Evolutionary conservation across 2,888 invertebrate genomes (phyloP).

Genomic region (Timema podura): DNA sequence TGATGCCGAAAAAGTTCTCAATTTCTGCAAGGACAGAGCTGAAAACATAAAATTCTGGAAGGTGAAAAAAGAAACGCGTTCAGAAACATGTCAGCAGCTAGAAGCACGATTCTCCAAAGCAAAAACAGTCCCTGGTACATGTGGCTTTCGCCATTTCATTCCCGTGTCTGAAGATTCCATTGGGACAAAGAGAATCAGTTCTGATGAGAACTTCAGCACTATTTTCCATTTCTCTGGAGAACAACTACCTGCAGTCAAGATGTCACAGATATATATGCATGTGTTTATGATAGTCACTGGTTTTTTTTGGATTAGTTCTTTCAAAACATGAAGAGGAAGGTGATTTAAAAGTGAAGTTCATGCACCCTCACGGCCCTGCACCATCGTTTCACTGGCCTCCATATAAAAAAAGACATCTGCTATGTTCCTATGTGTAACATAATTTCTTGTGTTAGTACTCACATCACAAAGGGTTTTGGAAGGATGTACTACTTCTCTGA

Average conservation of each 20-base stretch:
- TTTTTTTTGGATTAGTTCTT: neutral
- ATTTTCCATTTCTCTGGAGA: neutral
- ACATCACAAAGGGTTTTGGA: constrained; percentile 2
- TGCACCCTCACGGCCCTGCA: constrained; percentile 6
- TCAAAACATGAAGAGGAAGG: constrained; percentile 4
- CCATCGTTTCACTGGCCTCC: constrained; percentile 9
- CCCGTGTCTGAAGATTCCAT: constrained; percentile 4
- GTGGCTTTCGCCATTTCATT: constrained; percentile 7
- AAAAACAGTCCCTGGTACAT: neutral
- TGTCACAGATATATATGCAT: constrained; percentile 1
- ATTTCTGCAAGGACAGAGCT: neutral
- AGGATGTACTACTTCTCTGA: constrained; percentile 1
- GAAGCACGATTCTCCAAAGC: neutral
- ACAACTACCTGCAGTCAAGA: neutral
- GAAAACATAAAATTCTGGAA: neutral
- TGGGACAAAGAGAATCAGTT: neutral
- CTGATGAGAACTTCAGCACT: neutral
- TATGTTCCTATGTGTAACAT: neutral
- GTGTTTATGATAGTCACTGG: neutral
- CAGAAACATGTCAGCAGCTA: neutral
- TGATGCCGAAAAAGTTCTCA: neutral
- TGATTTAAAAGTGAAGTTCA: constrained; percentile 3
- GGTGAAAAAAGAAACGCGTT: neutral
- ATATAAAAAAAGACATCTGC: neutral
- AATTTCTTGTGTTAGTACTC: neutral